These are phyloP conservation scores for Gymnoscopelus braueri DNA, from an alignment of 2,797 vertebrate genomes.

Conservation along the genomic window DNA sequence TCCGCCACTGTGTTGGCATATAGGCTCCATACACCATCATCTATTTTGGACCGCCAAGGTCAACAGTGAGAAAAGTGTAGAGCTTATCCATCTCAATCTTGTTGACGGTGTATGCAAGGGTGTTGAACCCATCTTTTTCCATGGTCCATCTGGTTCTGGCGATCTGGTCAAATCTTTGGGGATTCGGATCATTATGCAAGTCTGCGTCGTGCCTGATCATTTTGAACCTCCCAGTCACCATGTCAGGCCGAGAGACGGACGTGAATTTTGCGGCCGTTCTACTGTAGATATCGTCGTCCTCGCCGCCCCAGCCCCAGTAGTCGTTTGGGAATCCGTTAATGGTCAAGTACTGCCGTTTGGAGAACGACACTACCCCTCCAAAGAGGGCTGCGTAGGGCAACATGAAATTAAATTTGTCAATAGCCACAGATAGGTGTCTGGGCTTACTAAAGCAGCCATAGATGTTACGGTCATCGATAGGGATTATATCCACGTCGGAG, in stretches of 20 bases:
- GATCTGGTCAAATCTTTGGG: slow-evolving; percentile 82
- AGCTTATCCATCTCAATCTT: slow-evolving; percentile 78
- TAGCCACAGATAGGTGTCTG: too few relatives aligned
- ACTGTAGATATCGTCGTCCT: slow-evolving; percentile 83
- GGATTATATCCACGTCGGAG: too few relatives aligned
- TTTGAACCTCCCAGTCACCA: slow-evolving; percentile 64
- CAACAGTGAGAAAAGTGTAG: slow-evolving; percentile 88
- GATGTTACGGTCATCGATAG: too few relatives aligned
- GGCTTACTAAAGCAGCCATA: too few relatives aligned
- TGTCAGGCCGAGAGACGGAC: slow-evolving; percentile 85
- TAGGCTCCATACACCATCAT: too few relatives aligned
- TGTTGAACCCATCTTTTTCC: slow-evolving; percentile 84
- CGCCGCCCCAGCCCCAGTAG: slow-evolving; percentile 83
- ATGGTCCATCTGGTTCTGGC: slow-evolving; percentile 80
- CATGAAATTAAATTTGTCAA: slow-evolving; percentile 55
- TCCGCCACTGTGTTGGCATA: too few relatives aligned
- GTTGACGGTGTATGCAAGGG: slow-evolving; percentile 81
- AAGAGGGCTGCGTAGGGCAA: slow-evolving; percentile 89
- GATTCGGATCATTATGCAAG: slow-evolving; percentile 86
- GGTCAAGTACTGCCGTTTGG: slow-evolving; percentile 85
- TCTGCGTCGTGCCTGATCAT: slow-evolving; percentile 80
- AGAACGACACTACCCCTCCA: slow-evolving; percentile 88
- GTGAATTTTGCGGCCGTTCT: slow-evolving; percentile 84
- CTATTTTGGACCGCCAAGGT: slow-evolving; percentile 47
- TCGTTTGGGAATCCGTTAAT: slow-evolving; percentile 92